Percentiles rank a stretch among this genome's conserved stretches.
Conservation (phyloP, 1,140 invertebrate genomes). For the Ladona fulva region DNA sequence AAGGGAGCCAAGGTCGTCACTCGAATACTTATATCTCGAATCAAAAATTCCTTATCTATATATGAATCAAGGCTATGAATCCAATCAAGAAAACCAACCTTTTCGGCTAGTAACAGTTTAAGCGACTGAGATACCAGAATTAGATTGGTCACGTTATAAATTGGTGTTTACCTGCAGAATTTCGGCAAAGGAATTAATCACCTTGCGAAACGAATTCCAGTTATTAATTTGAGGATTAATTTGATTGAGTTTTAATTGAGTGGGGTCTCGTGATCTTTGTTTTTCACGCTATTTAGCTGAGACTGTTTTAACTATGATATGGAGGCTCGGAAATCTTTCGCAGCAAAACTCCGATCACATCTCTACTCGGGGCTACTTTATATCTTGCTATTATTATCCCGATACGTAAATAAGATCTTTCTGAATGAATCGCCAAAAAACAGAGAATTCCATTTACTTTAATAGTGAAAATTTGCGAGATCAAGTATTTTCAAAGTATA, state of each 20-base stretch:
- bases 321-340: too few species aligned
- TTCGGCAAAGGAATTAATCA: too few species aligned
- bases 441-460: too few species aligned
- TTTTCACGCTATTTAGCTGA: too few species aligned
- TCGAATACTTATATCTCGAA: not conserved
- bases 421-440: too few species aligned
- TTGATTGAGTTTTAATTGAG: not conserved
- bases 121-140: not conserved
- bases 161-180: not conserved
- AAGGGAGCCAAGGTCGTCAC: not conserved
- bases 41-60: not conserved
- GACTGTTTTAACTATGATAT: too few species aligned
- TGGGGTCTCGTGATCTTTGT: not conserved
- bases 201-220: not conserved
- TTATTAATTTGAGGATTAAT: not conserved
- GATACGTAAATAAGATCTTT: too few species aligned
- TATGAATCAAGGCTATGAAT: not conserved
- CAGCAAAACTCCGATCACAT: too few species aligned
- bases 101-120: not conserved
- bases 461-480: too few species aligned
- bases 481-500: too few species aligned
- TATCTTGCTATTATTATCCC: too few species aligned
- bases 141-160: not conserved
- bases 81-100: conserved; percentile 5
- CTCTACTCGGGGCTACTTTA: too few species aligned